phyloP scores from a whole-genome alignment of 2,888 invertebrate species.

The Ptychoptera contaminata region DNA sequence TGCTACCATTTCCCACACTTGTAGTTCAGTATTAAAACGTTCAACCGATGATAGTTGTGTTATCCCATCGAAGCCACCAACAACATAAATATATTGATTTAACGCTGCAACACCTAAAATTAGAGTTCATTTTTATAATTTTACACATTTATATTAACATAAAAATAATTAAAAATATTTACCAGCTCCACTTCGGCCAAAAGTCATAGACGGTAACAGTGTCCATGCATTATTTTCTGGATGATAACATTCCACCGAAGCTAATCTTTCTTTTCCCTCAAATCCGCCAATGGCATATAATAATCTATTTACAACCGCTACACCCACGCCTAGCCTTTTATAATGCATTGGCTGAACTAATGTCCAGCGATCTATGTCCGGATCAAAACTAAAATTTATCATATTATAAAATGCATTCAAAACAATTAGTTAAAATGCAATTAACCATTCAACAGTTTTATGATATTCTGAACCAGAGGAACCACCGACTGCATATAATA shows the following conservation, averaged over 20 bases:
- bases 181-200: conserved; percentile 75
- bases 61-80: conserved; percentile 84
- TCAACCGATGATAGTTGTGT: conserved; percentile 73
- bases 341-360: conserved; percentile 57
- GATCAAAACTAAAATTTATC: conserved; percentile 54
- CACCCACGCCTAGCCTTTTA: conserved; percentile 66
- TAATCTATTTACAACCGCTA: conserved; percentile 60
- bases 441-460: conserved; percentile 72
- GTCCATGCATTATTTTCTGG: conserved; percentile 86
- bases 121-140: conserved; percentile 4
- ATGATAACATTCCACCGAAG: conserved; percentile 79
- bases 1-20: conserved; percentile 62
- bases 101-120: conserved; percentile 60
- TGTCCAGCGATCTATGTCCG: conserved; percentile 70
- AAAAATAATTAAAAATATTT: conserved; percentile 10
- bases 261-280: conserved; percentile 62
- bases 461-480: conserved; percentile 76
- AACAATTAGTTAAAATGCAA: no score
- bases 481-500: conserved; percentile 84
- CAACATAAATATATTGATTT: conserved; percentile 79
- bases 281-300: conserved; percentile 79
- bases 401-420: no score
- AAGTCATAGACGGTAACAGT: conserved; percentile 59
- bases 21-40: conserved; percentile 69
- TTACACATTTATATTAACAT: neutral